Evolutionary conservation across 2,888 invertebrate genomes (phyloP).

Genomic region (Phaonia tiefii): DNA sequence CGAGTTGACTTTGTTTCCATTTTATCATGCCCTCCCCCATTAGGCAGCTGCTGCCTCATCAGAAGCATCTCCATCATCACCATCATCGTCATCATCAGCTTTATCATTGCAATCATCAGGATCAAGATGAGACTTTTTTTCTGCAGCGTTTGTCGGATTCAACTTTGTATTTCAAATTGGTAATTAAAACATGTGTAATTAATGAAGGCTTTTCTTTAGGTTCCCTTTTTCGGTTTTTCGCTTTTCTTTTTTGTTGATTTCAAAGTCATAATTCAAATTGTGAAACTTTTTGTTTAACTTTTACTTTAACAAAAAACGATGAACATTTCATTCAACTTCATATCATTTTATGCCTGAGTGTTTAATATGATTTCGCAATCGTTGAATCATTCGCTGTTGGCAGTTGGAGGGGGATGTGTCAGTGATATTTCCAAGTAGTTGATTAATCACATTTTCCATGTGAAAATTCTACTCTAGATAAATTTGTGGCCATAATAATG

Average conservation of each 20-base stretch:
- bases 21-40: background rate
- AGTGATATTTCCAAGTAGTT: constrained; percentile 12
- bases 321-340: background rate
- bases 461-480: constrained; percentile 24
- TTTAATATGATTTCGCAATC: constrained; percentile 22
- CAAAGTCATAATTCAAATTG: constrained; percentile 64
- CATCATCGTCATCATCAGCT: background rate
- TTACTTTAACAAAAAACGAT: too few relatives aligned
- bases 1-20: constrained; percentile 15
- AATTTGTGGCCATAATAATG: constrained; percentile 16
- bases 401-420: background rate
- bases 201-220: constrained; percentile 49
- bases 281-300: constrained; percentile 38
- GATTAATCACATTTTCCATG: constrained; percentile 28
- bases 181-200: constrained; percentile 67
- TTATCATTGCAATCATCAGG: background rate
- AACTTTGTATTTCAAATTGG: constrained; percentile 52
- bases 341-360: background rate
- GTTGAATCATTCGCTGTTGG: too few relatives aligned
- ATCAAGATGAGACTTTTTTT: constrained; percentile 4
- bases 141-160: constrained; percentile 8
- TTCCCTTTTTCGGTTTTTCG: background rate
- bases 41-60: too few relatives aligned
- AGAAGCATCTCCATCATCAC: background rate
- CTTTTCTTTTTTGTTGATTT: background rate